Percentiles rank a stretch among this genome's conserved stretches.
Evolutionary conservation across 1,140 invertebrate genomes (phyloP).

Genomic region (Pogonus chalceus): DNA sequence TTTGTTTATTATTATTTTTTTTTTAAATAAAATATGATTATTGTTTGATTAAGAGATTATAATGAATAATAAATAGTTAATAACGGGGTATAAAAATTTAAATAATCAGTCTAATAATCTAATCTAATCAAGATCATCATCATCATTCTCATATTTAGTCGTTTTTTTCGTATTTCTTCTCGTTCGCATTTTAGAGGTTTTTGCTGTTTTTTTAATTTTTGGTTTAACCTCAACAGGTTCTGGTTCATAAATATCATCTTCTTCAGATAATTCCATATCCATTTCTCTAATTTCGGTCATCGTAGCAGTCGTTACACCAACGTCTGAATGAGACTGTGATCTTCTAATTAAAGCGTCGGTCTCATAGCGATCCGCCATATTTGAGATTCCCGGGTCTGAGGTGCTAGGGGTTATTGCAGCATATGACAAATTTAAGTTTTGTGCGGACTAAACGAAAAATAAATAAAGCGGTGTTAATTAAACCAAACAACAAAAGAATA

Average conservation of each 20-base stretch:
- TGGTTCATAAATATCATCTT: neutral
- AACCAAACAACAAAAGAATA: slow-evolving; percentile 13
- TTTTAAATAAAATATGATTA: no score
- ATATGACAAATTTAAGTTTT: slow-evolving; percentile 6
- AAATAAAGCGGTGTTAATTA: slow-evolving; percentile 12
- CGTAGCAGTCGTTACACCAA: neutral
- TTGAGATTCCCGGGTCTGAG: neutral
- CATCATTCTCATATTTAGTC: neutral
- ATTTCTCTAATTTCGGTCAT: no score
- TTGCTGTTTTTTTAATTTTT: neutral
- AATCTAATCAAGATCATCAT: no score
- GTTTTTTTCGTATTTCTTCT: neutral
- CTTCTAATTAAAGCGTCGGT: neutral
- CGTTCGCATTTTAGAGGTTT: neutral
- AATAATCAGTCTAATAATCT: slow-evolving; percentile 1
- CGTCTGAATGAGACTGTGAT: neutral
- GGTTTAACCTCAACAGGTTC: neutral
- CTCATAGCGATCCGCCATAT: neutral
- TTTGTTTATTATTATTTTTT: no score
- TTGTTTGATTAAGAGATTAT: no score
- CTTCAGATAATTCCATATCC: neutral
- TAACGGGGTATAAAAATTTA: neutral
- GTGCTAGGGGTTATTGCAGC: neutral
- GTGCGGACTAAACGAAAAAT: slow-evolving; percentile 14
- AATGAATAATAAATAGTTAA: no score